Conservation (phyloP, 2,888 invertebrate genomes). For the Craniophora ligustri region DNA sequence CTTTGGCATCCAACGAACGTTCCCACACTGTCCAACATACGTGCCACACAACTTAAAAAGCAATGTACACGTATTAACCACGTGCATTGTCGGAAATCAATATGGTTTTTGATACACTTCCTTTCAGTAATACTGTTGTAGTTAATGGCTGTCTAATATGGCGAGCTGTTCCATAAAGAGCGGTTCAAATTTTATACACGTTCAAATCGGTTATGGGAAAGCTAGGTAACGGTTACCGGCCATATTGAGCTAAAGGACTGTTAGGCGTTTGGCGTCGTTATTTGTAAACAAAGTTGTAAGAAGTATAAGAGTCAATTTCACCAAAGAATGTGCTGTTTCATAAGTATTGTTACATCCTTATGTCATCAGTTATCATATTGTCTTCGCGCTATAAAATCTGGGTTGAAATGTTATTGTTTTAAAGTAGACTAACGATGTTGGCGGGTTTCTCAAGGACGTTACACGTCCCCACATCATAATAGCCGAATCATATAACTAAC, state of each 20-base stretch:
- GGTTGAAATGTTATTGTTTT: slow-evolving; percentile 53
- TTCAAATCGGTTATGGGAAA: slow-evolving; percentile 68
- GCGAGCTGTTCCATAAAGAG: slow-evolving; percentile 57
- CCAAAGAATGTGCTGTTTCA: slow-evolving; percentile 41
- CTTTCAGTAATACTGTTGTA: slow-evolving; percentile 73
- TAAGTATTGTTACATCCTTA: slow-evolving; percentile 55
- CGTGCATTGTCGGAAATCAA: slow-evolving; percentile 64
- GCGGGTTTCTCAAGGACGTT: slow-evolving; percentile 43
- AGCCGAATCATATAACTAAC: slow-evolving; percentile 38
- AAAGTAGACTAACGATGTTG: slow-evolving; percentile 45
- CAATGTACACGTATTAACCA: slow-evolving; percentile 46
- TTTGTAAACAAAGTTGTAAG: slow-evolving; percentile 75
- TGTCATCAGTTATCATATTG: slow-evolving; percentile 58
- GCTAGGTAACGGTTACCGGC: slow-evolving; percentile 75
- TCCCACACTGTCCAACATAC: slow-evolving; percentile 45
- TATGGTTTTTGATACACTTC: slow-evolving; percentile 80
- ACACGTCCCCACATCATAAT: slow-evolving; percentile 26
- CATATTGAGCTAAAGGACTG: slow-evolving; percentile 55
- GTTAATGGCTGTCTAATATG: slow-evolving; percentile 74
- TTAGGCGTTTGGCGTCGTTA: slow-evolving; percentile 52
- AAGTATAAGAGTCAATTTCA: slow-evolving; percentile 45
- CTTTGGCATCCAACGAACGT: slow-evolving; percentile 63
- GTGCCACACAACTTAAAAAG: slow-evolving; percentile 43
- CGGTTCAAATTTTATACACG: slow-evolving; percentile 78
- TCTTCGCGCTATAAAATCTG: slow-evolving; percentile 47